phyloP scores from a whole-genome alignment of 2,113 vertebrate genomes.

The Glaucomys volans region DNA sequence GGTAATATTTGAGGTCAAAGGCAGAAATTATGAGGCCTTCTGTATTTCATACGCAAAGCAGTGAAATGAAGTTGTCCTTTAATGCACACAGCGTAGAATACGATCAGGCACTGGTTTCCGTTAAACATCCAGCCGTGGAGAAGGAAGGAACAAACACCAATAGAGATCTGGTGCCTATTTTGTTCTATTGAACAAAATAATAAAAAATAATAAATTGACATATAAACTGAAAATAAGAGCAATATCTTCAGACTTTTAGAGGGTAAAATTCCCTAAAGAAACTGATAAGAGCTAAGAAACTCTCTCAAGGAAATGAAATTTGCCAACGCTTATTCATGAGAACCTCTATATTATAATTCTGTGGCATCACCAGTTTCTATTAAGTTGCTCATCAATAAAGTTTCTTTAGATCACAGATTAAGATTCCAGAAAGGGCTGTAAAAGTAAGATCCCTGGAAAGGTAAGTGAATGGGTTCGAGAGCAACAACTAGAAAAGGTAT shows the following conservation, averaged over 20 bases:
- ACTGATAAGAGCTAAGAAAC: not conserved
- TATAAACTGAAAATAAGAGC: not conserved
- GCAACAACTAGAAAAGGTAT: not conserved
- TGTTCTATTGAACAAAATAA: not conserved
- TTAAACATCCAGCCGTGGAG: not conserved
- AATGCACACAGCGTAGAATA: not conserved
- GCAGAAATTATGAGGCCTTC: not conserved
- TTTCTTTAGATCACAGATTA: not conserved
- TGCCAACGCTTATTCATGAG: not conserved
- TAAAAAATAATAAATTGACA: not conserved
- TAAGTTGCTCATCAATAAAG: not conserved
- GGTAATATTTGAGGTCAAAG: not conserved
- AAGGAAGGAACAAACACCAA: not conserved
- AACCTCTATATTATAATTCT: not conserved
- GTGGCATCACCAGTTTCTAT: not conserved
- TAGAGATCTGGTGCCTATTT: not conserved
- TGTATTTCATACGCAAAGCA: not conserved
- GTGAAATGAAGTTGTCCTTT: not conserved
- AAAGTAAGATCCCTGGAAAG: not conserved
- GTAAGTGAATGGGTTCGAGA: not conserved
- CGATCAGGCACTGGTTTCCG: not conserved
- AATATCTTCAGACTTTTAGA: not conserved
- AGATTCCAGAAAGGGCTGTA: not conserved
- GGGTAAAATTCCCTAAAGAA: not conserved
- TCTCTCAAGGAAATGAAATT: not conserved